Base-by-base conservation (phyloP, 2,797 vertebrate species). In the Scolopax bukidnonensis region DNA sequence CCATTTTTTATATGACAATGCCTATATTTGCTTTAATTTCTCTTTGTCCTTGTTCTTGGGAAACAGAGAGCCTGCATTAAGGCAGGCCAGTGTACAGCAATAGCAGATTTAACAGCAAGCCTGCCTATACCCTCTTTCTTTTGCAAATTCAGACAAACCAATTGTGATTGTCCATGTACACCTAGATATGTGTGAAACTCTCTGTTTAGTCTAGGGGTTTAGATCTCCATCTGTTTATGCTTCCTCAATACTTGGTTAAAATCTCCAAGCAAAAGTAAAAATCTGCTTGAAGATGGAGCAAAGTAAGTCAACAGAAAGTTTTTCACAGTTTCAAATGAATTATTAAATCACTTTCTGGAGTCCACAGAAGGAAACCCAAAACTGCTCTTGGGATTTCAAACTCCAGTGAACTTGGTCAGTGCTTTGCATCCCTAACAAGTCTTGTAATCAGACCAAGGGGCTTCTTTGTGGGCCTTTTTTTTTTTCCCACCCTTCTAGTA, bases 361-460 rank as follows among this genome's bases (percentile, higher is more conserved):
- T 24, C 71, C 9, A 1, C 78, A 79, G 78, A 64, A 91, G 80
- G 95, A 96, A 96, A 95, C 78, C 50, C 38, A 74, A 95, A 77
- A 53, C 90, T 74, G 25, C 93, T 60, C 86, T 51, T 25, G 90
- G 91, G 94, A 84, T 85, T 92, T 95, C 64, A 64, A 21, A 89
- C 88, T 87, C 78, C 80, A 80, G 71, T 53, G 77, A 79, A 36
- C 90, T 85, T 87, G 68, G 60, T 57, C 82, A 83, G 88, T 75
- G 90, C 84, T 95, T 84, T 96, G 95, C 85, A 96, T 89, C 93
- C 47, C 51, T 94, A 93, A 93, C 48, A 57, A 92, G 86, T 23
- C 91, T 67, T 6, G 4, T 54, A 89, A 90, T 40, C 80, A 87
- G 78, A 89, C 88, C 93, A 89, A 93, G 88, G 47, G 88, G 7